Percentiles rank a stretch among this genome's conserved stretches.
Conservation (phyloP, 1,140 invertebrate species). For the Conus betulinus region DNA sequence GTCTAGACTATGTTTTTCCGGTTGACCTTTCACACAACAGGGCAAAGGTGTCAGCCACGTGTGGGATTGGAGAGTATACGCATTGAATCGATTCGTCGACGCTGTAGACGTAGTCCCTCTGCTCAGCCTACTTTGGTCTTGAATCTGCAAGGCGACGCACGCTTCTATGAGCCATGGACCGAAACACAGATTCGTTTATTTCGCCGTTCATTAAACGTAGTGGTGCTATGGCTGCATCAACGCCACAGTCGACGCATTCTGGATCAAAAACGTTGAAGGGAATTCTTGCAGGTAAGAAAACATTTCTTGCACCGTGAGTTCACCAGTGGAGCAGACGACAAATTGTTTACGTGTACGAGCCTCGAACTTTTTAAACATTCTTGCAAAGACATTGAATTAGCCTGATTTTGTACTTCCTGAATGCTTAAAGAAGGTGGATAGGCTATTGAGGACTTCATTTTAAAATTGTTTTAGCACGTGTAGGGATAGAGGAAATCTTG, state of each 20-base stretch:
- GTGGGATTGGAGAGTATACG: constrained; percentile 19
- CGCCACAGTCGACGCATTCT: constrained; percentile 23
- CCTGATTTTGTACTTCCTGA: too few relatives aligned
- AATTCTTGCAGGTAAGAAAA: constrained; percentile 59
- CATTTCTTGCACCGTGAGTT: background rate
- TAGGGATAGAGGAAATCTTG: too few relatives aligned
- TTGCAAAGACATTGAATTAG: too few relatives aligned
- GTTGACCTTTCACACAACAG: constrained; percentile 40
- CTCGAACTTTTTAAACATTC: background rate
- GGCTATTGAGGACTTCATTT: too few relatives aligned
- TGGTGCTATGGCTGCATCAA: constrained; percentile 44
- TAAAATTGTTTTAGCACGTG: too few relatives aligned
- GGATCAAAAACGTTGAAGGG: constrained; percentile 63
- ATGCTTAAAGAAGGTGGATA: too few relatives aligned
- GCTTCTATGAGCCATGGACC: constrained; percentile 51
- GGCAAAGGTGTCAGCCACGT: constrained; percentile 26
- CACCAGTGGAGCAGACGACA: constrained; percentile 30
- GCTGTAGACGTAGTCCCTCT: constrained; percentile 14
- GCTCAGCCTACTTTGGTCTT: background rate
- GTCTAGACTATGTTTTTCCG: background rate
- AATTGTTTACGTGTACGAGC: background rate
- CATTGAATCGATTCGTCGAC: constrained; percentile 34
- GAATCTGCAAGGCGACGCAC: constrained; percentile 5
- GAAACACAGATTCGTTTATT: constrained; percentile 35
- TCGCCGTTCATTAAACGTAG: constrained; percentile 42